These are phyloP conservation scores for Craniophora ligustri DNA, from an alignment of 2,888 invertebrate genomes.

Conservation along the genomic window DNA sequence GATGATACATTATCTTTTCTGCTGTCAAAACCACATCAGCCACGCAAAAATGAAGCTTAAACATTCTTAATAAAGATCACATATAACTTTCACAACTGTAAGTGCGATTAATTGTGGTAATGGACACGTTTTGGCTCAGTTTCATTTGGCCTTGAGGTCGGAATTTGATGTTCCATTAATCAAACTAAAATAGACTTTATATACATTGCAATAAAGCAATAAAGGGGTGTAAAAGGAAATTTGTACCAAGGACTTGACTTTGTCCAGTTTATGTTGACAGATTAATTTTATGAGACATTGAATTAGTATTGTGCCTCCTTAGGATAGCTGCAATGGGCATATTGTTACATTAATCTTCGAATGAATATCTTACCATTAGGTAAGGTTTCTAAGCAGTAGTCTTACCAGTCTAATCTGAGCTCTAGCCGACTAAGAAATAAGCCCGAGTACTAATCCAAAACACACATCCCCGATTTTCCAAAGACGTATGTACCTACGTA, in stretches of 20 bases:
- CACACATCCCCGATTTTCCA: too few species aligned
- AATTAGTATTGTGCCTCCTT: constrained; percentile 55
- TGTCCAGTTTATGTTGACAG: constrained; percentile 63
- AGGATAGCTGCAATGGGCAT: background rate
- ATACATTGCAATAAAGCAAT: constrained; percentile 9
- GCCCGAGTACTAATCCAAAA: too few species aligned
- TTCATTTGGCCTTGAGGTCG: constrained; percentile 59
- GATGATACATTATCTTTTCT: constrained; percentile 24
- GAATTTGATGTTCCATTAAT: constrained; percentile 33
- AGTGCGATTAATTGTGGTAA: constrained; percentile 51
- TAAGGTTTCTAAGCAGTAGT: too few species aligned
- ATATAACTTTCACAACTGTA: constrained; percentile 20
- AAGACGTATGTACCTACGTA: too few species aligned
- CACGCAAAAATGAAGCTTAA: constrained; percentile 23
- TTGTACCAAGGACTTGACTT: constrained; percentile 51
- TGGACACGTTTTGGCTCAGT: constrained; percentile 62
- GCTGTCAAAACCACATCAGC: background rate
- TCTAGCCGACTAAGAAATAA: too few species aligned
- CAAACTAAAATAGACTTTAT: constrained; percentile 42
- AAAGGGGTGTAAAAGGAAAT: constrained; percentile 10
- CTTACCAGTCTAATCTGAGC: too few species aligned
- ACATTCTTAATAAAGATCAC: constrained; percentile 15
- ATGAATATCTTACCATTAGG: too few species aligned
- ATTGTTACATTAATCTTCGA: background rate
- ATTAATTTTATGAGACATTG: constrained; percentile 62